Evolutionary conservation across 2,888 invertebrate species (phyloP), one percentile per base, ranked within the genome.

Genomic region (Melitaea athalia): DNA sequence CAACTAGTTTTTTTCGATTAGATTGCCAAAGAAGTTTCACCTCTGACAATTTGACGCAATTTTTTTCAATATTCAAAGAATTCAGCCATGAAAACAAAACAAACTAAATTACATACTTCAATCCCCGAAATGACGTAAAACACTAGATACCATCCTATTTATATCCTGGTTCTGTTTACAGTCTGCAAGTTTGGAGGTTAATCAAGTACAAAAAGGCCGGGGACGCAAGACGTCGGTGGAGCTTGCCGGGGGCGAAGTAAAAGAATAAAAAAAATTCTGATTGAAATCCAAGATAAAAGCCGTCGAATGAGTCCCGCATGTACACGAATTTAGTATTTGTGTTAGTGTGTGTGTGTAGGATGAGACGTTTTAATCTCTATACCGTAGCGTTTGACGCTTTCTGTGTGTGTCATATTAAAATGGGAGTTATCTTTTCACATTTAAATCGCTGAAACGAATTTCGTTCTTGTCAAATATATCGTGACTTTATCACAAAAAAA

Each of bases 181-280:
- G 55, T 63, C 53, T 80, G 78, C 78, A 78, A 79, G 79, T 78
- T 82, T 76, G 70, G 74, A 74, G 64, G 74, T 72, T 74, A 74
- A 75, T 75, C 74, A 75, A 69, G 64, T 71, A 72, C 66, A 64
- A 72, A 70, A 74, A 72, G 73, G 72, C 65, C 68, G 70, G 64
- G 66, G 66, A 68, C 52, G 52, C 64, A 70, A 72, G 72, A 72
- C 70, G 72, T 68, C 70, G 60, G 59, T 60, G 11, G 53, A 72
- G 72, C 65, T 49, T 61, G 69, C 69, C 64, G 64, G 69, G 69
- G 69, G 69, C 69, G 69, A 52, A 24, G 47, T 66, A 74, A 73
- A 69, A 64, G 63, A 59, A 38, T 3, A 3, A 68, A 71, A 72
- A 72, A 74, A 70, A 67, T 63, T 24, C 71, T 69, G 69, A 72